These are phyloP conservation scores for Lasioglossum pauxillum DNA, from an alignment of 2,888 invertebrate species.

Conservation along the genomic window DNA sequence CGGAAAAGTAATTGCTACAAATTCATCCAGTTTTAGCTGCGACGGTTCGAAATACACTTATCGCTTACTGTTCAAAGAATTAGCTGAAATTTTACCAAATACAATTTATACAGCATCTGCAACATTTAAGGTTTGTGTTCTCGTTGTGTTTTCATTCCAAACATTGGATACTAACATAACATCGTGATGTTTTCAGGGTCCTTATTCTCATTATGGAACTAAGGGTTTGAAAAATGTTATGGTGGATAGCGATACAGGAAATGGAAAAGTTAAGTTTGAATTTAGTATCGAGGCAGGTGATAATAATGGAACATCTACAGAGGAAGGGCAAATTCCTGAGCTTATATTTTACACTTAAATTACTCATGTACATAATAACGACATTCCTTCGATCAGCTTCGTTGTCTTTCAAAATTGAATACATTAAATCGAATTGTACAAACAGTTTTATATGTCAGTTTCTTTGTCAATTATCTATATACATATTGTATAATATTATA, in stretches of 20 bases:
- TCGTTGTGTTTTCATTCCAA: too few species aligned
- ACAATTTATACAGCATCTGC: constrained; percentile 93
- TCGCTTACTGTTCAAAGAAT: constrained; percentile 93
- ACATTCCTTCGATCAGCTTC: constrained; percentile 65
- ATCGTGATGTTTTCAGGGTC: constrained; percentile 87
- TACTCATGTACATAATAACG: constrained; percentile 49
- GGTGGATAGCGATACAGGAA: constrained; percentile 90
- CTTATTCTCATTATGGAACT: constrained; percentile 94
- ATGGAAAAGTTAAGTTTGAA: constrained; percentile 91
- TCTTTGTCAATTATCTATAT: constrained; percentile 53
- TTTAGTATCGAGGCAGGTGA: constrained; percentile 94
- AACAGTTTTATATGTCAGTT: constrained; percentile 50
- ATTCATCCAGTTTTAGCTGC: constrained; percentile 91
- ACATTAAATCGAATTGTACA: constrained; percentile 49
- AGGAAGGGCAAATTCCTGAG: constrained; percentile 95
- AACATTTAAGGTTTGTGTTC: constrained; percentile 87
- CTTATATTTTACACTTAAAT: constrained; percentile 91
- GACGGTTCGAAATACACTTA: constrained; percentile 92
- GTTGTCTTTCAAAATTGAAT: constrained; percentile 54
- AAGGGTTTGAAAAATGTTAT: constrained; percentile 91
- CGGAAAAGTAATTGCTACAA: constrained; percentile 90
- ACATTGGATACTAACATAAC: constrained; percentile 4
- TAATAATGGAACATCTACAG: constrained; percentile 94
- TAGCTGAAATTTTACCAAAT: constrained; percentile 92
- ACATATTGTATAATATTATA: constrained; percentile 11